Base-by-base conservation (phyloP, 2,797 vertebrate genomes). In the Catamblyrhynchus diadema region DNA sequence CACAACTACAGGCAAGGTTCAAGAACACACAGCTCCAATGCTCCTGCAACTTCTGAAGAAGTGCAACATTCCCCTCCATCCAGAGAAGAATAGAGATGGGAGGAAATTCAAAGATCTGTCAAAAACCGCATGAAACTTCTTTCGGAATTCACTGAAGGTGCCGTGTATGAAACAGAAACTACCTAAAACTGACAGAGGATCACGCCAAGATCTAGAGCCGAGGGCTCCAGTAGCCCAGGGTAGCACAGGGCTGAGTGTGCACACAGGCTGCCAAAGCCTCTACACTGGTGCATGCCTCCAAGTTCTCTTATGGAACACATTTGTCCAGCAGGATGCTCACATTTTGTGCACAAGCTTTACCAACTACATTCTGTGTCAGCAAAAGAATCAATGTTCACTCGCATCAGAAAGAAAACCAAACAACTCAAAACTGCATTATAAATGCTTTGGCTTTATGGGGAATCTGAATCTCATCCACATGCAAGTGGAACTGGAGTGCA, bases 1-100 rank as follows among this genome's bases (percentile, higher is more conserved):
- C 66, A 67, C 94, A 82, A 90, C 79, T 66, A 48, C 65, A 64
- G 72, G 62, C 60, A 94, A 79, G 51, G 87, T 61, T 94, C 91
- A 73, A 80, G 56, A 84, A 86, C 13, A 75, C 21, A 59, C 3
- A 88, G 60, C 64, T 93, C 56, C 48, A 93, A 30, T 22, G 70
- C 66, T 93, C 62, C 72, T 69, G 70, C 1, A 9, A 24, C 27
- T 88, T 88, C 39, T 54, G 59, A 73, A 91, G 45, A 59, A 59
- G 19, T 30, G 27, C 45, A 86, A 84, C 35, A 21, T 60, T 65
- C 37, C 42, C 51, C 28, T 84, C 73, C 65, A 72, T 24, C 44
- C 73, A 54, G 56, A 84, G 27, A 22, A 13, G 50, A 71, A 35
- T 0, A 66, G 2, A 86, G 24, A 80, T 14, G 35, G 45, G 56